Conservation (phyloP, 2,113 vertebrate genomes). For the Riparia riparia region DNA sequence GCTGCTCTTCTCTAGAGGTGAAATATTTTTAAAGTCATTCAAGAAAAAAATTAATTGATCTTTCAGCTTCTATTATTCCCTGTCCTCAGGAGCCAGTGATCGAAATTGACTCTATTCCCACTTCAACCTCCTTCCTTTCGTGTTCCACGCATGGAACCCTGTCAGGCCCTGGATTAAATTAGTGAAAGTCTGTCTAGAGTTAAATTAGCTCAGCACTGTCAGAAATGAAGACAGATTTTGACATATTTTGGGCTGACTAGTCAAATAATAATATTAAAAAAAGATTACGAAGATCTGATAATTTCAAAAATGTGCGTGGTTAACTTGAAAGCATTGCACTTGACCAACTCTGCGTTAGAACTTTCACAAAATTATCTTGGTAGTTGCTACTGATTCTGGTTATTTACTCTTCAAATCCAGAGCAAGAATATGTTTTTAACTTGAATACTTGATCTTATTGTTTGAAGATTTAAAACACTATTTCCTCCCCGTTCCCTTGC, state of each 20-base stretch:
- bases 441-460: neutral
- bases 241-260: neutral
- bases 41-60: conserved; percentile 54
- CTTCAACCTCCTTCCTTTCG: neutral
- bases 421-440: neutral
- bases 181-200: neutral
- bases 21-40: conserved; percentile 56
- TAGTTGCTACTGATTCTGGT: neutral
- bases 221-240: neutral
- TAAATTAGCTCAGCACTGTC: neutral
- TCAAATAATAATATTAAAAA: neutral
- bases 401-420: neutral
- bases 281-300: neutral
- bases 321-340: neutral
- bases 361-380: neutral
- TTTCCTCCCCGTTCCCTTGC: neutral
- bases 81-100: neutral
- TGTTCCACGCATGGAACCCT: neutral
- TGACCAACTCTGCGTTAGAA: neutral
- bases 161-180: neutral
- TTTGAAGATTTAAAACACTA: neutral
- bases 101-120: conserved; percentile 19
- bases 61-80: conserved; percentile 12
- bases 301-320: neutral
- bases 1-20: neutral